Evolutionary conservation across 30 jellyfish, hydroid and myxozoan genomes (phyloP), one percentile per base, ranked within the genome.

Genomic region (Phacellophora camtschatica): DNA sequence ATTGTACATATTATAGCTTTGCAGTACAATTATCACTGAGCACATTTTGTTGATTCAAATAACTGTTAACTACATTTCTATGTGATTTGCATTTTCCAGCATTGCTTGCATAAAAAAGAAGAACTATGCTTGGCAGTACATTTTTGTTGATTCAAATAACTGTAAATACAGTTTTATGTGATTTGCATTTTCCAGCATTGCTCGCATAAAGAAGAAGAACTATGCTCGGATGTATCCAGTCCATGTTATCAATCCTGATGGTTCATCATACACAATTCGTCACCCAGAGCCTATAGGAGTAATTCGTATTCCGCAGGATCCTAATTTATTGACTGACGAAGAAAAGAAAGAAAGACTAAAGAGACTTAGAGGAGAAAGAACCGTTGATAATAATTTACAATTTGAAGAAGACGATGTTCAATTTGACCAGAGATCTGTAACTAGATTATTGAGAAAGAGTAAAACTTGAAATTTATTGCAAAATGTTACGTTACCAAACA

Each of bases 271-370:
- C 70, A 31, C 43, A 32, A 69, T 88, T n/a, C 88, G 98, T 10
- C 95, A 92, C 74, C 87, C 90, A 15, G 89, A 82, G 58, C 98
- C 98, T 9, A 55, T 86, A 41, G 97, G 98, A 24, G 90, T 86
- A 13, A 74, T 92, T 71, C 90, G 90, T 25, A 37, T 92, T 63
- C 98, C 98, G 27, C 79, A 87, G 23, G 98, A 92, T 82, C 97
- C 97, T 6, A 74, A 66, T 22, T 10, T 82, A 0, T 51, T 92
- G 41, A 30, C 96, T 1, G 98, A 92, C 16, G 96, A 86, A 82
- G 96, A 92, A 69, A 81, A 46, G 71, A 80, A 81, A 43, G 89
- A 83, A 5, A 54, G 98, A 29, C 43, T 81, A 31, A 66, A 68
- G 59, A 33, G 94, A 42, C 70, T 63, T 19, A 88, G 72, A 74